phyloP scores from a whole-genome alignment of 2,797 vertebrate genomes.

The Mormyrus hasselquistii region DNA sequence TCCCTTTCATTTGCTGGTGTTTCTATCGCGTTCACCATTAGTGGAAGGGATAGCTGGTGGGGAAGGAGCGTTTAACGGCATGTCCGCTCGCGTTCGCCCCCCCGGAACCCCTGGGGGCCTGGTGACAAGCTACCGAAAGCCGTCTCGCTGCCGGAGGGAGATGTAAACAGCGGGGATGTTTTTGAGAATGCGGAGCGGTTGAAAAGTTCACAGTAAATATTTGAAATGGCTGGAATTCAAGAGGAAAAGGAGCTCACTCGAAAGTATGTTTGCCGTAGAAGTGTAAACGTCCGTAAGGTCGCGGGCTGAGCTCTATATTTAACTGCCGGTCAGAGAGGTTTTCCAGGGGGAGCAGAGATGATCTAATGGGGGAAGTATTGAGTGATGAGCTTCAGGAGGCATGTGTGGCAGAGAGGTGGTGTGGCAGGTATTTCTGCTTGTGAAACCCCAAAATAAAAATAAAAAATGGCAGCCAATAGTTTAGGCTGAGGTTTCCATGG shows the following conservation, averaged over 20 bases:
- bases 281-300: conserved; percentile 8
- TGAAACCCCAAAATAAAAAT: not conserved
- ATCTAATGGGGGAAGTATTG: not conserved
- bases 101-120: not conserved
- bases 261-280: conserved; percentile 17
- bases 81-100: not conserved
- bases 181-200: conserved; percentile 16
- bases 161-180: not conserved
- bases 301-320: conserved; percentile 3
- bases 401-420: not conserved
- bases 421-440: not conserved
- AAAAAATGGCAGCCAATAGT: not conserved
- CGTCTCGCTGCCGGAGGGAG: not conserved
- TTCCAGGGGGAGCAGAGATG: not conserved
- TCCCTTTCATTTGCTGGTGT: not conserved
- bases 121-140: not conserved
- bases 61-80: not conserved
- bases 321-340: not conserved
- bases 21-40: not conserved
- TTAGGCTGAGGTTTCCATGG: not conserved
- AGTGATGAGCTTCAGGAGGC: not conserved
- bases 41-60: not conserved
- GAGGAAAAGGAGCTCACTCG: conserved; percentile 16
- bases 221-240: conserved; percentile 27
- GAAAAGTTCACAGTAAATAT: conserved; percentile 22